Base-by-base conservation (phyloP, 1,140 invertebrate species). In the Drosophila bocqueti region DNA sequence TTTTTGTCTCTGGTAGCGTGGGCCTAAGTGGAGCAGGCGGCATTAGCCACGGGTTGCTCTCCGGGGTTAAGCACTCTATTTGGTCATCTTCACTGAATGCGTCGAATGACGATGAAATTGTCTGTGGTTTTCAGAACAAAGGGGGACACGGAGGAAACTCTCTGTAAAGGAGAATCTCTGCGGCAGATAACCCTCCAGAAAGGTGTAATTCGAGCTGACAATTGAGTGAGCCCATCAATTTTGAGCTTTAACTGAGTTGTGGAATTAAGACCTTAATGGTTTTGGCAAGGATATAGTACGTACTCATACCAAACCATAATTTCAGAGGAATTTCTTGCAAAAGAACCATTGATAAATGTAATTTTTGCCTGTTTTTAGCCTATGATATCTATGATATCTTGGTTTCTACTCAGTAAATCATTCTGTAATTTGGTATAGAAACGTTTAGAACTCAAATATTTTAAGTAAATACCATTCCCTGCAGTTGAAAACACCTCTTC, bases 11-110 rank as follows among this genome's bases (percentile, higher is more conserved):
- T 69, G 52, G 55, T 29, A 78, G 76, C 80, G 71, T 86, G 83
- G 83, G 84, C 81, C 68, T 74, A 86, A 86, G 67, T 87, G 84
- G 83, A 86, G 83, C 83, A 87, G 18, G 18, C 83, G 67, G 18
- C 83, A 87, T 83, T 87, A 55, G 76, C 83, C 66, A 86, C 46
- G 76, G 79, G 64, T 67, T 43, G 43, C 58, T 64, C 58, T 68
- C 60, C 80, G 78, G 57, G 82, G 55, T 78, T 85, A 85, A 85
- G 83, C 83, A 79, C 83, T 85, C 81, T 67, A 85, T 86, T 85
- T 85, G 74, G 63, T 67, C 54, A 55, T 66, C 54, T 24, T 76
- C 62, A 34, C 45, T 52, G 66, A 47, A 66, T 68, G 46, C 62
- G 29, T 73, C 38, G 50, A 50, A 59, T 59, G 43, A 59, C 36